phyloP scores from a whole-genome alignment of 2,888 invertebrate genomes.

The Galeruca laticollis region DNA sequence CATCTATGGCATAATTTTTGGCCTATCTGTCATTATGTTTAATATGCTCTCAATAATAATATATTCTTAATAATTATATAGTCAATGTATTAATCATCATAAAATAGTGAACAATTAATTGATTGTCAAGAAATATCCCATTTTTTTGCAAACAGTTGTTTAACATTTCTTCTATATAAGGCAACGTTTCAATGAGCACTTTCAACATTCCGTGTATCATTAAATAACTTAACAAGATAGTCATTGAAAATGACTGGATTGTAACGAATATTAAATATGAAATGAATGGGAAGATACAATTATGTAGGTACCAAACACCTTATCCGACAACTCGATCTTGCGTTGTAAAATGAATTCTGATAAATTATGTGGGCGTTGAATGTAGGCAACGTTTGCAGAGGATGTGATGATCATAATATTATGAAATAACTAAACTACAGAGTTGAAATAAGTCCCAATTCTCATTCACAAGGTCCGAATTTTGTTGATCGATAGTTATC shows the following conservation, averaged over 20 bases:
- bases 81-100: no score
- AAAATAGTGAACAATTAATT: no score
- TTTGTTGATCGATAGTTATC: no score
- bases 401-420: conserved; percentile 4
- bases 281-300: conserved; percentile 7
- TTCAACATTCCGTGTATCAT: neutral
- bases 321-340: neutral
- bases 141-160: no score
- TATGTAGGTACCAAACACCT: conserved; percentile 4
- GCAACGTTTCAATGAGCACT: neutral
- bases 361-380: neutral
- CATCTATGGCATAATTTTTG: no score
- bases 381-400: conserved; percentile 14
- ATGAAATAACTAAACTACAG: conserved; percentile 5
- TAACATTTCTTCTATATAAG: no score
- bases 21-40: no score
- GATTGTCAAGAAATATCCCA: no score
- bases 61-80: no score
- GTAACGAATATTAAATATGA: neutral
- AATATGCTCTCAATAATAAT: no score
- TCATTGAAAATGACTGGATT: conserved; percentile 4
- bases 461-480: neutral
- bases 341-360: neutral
- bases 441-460: neutral
- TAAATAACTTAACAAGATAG: neutral